Base-by-base conservation (phyloP, 1,140 invertebrate species). In the Pararge aegeria region DNA sequence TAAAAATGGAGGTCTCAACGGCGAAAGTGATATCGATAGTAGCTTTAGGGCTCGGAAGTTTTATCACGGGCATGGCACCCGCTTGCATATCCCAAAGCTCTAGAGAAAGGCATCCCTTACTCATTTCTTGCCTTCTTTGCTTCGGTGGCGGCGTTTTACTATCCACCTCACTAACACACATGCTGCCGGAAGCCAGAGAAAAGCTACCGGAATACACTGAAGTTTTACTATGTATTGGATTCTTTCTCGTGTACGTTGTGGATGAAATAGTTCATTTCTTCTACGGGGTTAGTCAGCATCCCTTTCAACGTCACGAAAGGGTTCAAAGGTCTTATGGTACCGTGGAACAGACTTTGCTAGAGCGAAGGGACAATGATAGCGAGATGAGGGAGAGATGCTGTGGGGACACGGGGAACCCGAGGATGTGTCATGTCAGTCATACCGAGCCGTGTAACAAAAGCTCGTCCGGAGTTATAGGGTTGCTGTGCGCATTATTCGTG, bases 91-190 rank as follows among this genome's bases (percentile, higher is more conserved):
- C 92, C 2, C 88, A 91, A 13, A 83, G 88, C n/a, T 88, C 91
- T 30, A 83, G 91, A 30, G 84, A 91, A 52, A 72, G 87, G 13
- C 91, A 92, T 44, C 93, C 92, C n/a, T 69, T 94, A 2, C 68
- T 92, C 2, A 88, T 94, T 7, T 95, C 94, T 6, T 89, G 91
- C 10, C 77, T 96, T 7, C 91, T 97, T 0, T 97, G 95, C 72
- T 96, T 96, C 64, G 96, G 96, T 18, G 96, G 94, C 2, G 96
- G 97, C 0, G 95, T 98, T 5, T 91, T 98, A 21, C 79, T 98
- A 13, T 95, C 95, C 0, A 97, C 96, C 0, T 94, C 95, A 16
- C 82, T 96, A 30, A 89, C 96, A 2, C 96, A 97, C 80, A 95
- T 97, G 87, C 86, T 97, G 34, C 96, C 96, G 13, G 96, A 97